These are phyloP conservation scores for Ormyrus rosae DNA, from an alignment of 2,888 invertebrate genomes.

Conservation along the genomic window DNA sequence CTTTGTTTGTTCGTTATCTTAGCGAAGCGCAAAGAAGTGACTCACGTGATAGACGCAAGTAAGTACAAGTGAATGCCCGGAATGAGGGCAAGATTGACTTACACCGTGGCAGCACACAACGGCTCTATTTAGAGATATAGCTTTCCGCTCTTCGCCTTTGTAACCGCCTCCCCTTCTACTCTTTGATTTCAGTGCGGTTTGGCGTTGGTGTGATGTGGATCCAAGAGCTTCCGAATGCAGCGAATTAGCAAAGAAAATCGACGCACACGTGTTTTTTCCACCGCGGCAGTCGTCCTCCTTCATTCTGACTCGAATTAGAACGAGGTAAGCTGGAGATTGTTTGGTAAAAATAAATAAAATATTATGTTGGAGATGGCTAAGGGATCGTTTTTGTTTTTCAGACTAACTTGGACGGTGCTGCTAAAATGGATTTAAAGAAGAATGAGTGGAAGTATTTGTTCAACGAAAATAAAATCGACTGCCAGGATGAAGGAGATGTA, in stretches of 20 bases:
- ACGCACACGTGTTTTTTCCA: slow-evolving; percentile 11
- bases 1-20: no score
- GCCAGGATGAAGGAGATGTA: slow-evolving; percentile 12
- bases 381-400: slow-evolving; percentile 3
- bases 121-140: not conserved
- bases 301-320: not conserved
- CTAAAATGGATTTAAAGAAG: slow-evolving; percentile 37
- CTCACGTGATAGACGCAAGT: slow-evolving; percentile 10
- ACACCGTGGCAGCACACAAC: slow-evolving; percentile 15
- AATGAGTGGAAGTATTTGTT: slow-evolving; percentile 50
- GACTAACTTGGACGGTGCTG: not conserved
- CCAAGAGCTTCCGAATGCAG: slow-evolving; percentile 1
- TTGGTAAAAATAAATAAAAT: not conserved
- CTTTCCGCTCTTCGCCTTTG: slow-evolving; percentile 6
- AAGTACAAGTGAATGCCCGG: slow-evolving; percentile 30
- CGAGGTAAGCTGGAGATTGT: not conserved
- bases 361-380: not conserved
- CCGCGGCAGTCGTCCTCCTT: not conserved
- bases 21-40: no score
- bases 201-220: not conserved
- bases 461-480: slow-evolving; percentile 17
- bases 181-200: not conserved
- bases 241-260: not conserved
- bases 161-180: not conserved
- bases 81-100: slow-evolving; percentile 30